Evolutionary conservation across 2,888 invertebrate species (phyloP).

Genomic region (Drosophila nigricruria): DNA sequence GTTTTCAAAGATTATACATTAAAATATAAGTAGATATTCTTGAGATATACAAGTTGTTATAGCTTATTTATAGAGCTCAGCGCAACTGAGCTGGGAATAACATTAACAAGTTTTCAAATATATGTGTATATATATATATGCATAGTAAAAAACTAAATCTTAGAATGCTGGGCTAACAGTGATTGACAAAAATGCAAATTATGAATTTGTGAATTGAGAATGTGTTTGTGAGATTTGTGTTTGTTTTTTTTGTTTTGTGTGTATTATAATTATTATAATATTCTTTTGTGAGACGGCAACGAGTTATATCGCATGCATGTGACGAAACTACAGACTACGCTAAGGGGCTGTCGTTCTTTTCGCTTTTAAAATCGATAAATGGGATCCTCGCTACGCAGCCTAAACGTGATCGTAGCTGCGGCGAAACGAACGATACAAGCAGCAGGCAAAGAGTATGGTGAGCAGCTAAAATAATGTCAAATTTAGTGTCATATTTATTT

Average conservation of each 20-base stretch:
- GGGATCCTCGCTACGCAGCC: conserved; percentile 82
- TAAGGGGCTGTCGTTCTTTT: conserved; percentile 15
- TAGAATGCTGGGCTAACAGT: conserved; percentile 30
- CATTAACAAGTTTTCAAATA: conserved; percentile 36
- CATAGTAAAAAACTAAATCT: conserved; percentile 33
- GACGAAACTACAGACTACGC: conserved; percentile 62
- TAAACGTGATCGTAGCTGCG: conserved; percentile 95
- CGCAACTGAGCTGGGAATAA: conserved; percentile 33
- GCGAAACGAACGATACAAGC: conserved; percentile 95
- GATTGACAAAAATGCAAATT: conserved; percentile 27
- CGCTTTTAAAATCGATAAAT: conserved; percentile 69
- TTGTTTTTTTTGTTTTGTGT: background rate
- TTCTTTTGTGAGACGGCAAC: conserved; percentile 56
- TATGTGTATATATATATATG: conserved; percentile 9
- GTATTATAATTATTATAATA: conserved; percentile 12
- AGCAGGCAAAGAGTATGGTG: conserved; percentile 96
- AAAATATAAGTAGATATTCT: conserved; percentile 4
- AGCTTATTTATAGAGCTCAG: conserved; percentile 35
- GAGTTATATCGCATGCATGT: conserved; percentile 50
- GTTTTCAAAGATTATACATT: background rate
- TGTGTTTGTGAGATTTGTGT: conserved; percentile 35
- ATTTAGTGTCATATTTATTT: background rate
- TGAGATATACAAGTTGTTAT: conserved; percentile 17
- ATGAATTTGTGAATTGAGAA: conserved; percentile 28
- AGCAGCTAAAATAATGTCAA: conserved; percentile 88